Evolutionary conservation across 2,797 vertebrate genomes (phyloP).

Genomic region (Sarcophilus harrisii): DNA sequence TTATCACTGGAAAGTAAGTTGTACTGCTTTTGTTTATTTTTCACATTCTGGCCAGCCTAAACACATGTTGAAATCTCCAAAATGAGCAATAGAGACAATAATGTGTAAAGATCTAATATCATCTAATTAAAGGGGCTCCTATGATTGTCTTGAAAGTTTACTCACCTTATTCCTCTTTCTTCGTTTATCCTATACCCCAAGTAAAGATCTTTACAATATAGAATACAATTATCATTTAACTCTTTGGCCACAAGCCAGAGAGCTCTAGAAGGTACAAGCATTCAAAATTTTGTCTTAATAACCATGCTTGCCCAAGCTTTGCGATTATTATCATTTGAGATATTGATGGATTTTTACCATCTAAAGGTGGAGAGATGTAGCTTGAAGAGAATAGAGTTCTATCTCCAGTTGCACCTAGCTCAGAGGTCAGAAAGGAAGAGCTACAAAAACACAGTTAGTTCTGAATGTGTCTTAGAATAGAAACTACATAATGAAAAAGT

Average conservation of each 20-base stretch:
- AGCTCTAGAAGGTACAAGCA: neutral
- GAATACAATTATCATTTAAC: slow-evolving; percentile 1
- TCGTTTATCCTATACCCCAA: neutral
- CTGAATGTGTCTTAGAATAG: neutral
- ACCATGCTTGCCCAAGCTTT: neutral
- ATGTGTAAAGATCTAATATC: neutral
- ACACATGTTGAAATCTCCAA: neutral
- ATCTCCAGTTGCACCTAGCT: neutral
- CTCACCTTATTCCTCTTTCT: neutral
- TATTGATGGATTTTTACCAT: neutral
- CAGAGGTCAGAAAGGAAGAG: neutral
- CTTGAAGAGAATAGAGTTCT: neutral
- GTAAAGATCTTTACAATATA: neutral
- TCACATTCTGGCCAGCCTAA: neutral
- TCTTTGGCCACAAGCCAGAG: neutral
- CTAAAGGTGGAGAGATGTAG: neutral
- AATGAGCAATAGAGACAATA: neutral
- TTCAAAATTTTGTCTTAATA: neutral
- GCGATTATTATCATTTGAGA: neutral
- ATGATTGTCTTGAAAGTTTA: neutral
- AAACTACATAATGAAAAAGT: neutral
- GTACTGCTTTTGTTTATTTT: slow-evolving; percentile 36
- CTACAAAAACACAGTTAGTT: neutral
- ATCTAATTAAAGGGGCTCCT: neutral
- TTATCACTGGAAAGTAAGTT: slow-evolving; percentile 98